Base-by-base conservation (phyloP, 1,140 invertebrate genomes). In the Helicorthomorpha holstii region DNA sequence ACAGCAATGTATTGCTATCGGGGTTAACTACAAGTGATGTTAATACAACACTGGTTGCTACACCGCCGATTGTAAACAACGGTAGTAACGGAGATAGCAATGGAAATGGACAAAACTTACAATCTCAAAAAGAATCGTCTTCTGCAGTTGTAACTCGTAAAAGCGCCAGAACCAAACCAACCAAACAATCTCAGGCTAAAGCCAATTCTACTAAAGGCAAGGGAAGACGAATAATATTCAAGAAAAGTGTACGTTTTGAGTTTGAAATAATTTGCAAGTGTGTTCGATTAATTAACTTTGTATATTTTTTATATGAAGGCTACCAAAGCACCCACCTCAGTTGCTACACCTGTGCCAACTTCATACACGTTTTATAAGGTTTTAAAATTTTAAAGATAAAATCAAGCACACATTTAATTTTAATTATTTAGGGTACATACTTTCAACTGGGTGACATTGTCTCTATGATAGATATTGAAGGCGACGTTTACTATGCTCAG, bases 391-490 rank as follows among this genome's bases (percentile, higher is more conserved):
- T 16, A 19, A 7, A 27, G n/a, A 16, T 22, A 46, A 21, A 23
- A 23, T 38, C 44, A 22, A 54, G 44, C 19, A 3, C 34, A 46
- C 19, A 16, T 29, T 10, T 23, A 51, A 21, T 21, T 56, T 49
- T 53, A 7, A 49, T 54, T 49, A 64, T 65, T 27, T 61, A 81
- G 73, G 85, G 84, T 21, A 78, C 73, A 55, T 91, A 90, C 67
- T 83, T 82, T 69, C 85, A 91, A 76, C 71, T 85, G 38, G 90
- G 90, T 4, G 90, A 94, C 64, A 85, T 94, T 61, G 87, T 93
- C 0, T 89, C 85, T 1, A 71, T 93, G 61, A 72, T 81, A 26
- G 87, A 91, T 63, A 66, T 77, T 29, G 78, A 83, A 50, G 80
- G 81, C 48, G 79, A 76, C 47, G 75, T 80, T 45, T 93, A 82